Conservation (phyloP, 2,113 vertebrate species). For the Planiliza haematocheilus region DNA sequence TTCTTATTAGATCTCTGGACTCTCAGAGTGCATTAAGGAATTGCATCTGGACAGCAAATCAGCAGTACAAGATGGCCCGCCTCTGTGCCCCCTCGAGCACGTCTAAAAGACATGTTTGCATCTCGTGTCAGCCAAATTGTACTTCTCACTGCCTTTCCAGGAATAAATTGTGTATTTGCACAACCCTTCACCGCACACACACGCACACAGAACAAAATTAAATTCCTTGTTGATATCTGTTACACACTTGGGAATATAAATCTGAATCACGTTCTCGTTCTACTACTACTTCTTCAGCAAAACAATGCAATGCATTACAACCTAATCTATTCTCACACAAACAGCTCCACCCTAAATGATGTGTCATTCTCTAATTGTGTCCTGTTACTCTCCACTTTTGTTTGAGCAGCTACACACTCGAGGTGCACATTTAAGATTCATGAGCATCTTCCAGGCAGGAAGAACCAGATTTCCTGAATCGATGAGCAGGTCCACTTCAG, state of each 20-base stretch:
- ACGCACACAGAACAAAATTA: conserved; percentile 13
- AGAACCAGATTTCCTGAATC: conserved; percentile 55
- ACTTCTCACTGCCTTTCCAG: conserved; percentile 34
- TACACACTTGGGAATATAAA: conserved; percentile 38
- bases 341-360: conserved; percentile 17
- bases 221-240: conserved; percentile 42
- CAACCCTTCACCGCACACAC: conserved; percentile 15
- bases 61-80: conserved; percentile 55
- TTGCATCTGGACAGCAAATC: conserved; percentile 74
- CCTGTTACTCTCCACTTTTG: conserved; percentile 29
- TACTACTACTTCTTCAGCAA: conserved; percentile 4
- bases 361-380: conserved; percentile 31
- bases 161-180: conserved; percentile 44
- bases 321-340: conserved; percentile 21
- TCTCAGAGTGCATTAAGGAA: conserved; percentile 82
- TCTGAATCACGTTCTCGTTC: conserved; percentile 30
- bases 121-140: conserved; percentile 41
- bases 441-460: conserved; percentile 48
- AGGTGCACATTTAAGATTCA: conserved; percentile 62
- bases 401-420: conserved; percentile 6
- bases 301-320: neutral
- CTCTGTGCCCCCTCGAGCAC: conserved; percentile 40
- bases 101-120: conserved; percentile 29
- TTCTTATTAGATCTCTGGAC: conserved; percentile 80
- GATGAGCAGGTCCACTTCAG: conserved; percentile 43